These are phyloP conservation scores for Cyrtodaria siliqua DNA, from an alignment of 2,888 invertebrate species.

Conservation along the genomic window DNA sequence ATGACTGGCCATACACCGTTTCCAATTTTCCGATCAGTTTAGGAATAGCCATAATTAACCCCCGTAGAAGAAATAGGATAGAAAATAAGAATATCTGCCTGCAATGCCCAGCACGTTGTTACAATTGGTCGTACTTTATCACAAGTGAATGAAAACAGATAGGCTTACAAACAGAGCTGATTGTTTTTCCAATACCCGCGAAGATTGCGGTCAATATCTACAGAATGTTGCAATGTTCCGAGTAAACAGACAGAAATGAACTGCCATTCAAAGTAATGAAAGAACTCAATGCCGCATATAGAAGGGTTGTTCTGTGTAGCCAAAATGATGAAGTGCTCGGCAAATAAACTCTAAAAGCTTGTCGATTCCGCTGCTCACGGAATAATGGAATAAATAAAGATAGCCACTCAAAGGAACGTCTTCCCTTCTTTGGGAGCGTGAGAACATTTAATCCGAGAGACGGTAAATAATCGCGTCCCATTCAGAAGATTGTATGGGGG, in stretches of 20 bases:
- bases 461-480: background rate
- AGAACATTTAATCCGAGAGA: background rate
- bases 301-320: background rate
- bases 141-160: slow-evolving; percentile 40
- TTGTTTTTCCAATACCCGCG: slow-evolving; percentile 53
- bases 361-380: slow-evolving; percentile 28
- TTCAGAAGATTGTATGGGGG: background rate
- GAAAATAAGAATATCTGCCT: too few relatives aligned
- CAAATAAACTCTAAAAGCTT: slow-evolving; percentile 50
- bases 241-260: slow-evolving; percentile 14
- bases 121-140: slow-evolving; percentile 25
- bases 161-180: slow-evolving; percentile 26
- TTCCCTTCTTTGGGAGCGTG: background rate
- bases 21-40: slow-evolving; percentile 4
- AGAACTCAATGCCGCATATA: slow-evolving; percentile 3
- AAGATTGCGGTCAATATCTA: slow-evolving; percentile 17
- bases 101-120: background rate
- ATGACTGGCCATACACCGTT: slow-evolving; percentile 21
- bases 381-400: slow-evolving; percentile 47
- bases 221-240: slow-evolving; percentile 8
- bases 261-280: slow-evolving; percentile 25
- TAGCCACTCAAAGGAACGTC: slow-evolving; percentile 11
- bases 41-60: slow-evolving; percentile 49
- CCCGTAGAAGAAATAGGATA: background rate
- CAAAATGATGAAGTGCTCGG: slow-evolving; percentile 33